These are phyloP conservation scores for Acleris laterana DNA, from an alignment of 2,888 invertebrate species.

Conservation along the genomic window DNA sequence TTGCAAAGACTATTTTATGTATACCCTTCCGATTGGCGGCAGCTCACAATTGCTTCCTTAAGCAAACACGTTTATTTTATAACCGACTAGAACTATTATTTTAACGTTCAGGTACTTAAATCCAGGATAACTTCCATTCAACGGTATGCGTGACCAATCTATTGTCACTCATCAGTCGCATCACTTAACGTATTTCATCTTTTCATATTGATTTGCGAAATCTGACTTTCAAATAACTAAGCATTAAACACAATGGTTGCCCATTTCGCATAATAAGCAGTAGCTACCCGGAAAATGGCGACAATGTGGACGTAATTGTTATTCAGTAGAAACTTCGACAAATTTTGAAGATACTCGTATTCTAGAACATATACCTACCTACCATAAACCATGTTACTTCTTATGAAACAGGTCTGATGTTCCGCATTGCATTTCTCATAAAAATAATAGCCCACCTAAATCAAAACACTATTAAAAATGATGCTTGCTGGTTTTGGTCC, in stretches of 20 bases:
- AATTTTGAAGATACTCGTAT: not conserved
- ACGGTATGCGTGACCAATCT: too few relatives aligned
- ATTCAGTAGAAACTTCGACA: not conserved
- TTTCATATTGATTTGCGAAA: constrained; percentile 1
- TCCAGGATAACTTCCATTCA: too few relatives aligned
- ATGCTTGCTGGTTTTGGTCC: too few relatives aligned
- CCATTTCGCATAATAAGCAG: constrained; percentile 22
- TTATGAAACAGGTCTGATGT: not conserved
- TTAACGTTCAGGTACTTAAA: too few relatives aligned
- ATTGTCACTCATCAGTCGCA: too few relatives aligned
- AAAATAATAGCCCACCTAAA: not conserved
- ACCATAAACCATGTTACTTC: not conserved
- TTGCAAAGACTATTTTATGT: not conserved
- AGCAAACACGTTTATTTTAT: too few relatives aligned
- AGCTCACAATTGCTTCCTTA: too few relatives aligned
- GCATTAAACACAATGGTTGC: constrained; percentile 13
- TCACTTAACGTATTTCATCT: too few relatives aligned
- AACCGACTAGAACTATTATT: too few relatives aligned
- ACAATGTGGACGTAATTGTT: not conserved
- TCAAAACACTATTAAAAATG: too few relatives aligned
- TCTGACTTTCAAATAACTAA: constrained; percentile 34
- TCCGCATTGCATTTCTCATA: not conserved
- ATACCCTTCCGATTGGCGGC: too few relatives aligned
- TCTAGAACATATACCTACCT: not conserved
- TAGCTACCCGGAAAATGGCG: not conserved